Conservation (phyloP, 2,797 vertebrate genomes). For the Todus mexicanus region DNA sequence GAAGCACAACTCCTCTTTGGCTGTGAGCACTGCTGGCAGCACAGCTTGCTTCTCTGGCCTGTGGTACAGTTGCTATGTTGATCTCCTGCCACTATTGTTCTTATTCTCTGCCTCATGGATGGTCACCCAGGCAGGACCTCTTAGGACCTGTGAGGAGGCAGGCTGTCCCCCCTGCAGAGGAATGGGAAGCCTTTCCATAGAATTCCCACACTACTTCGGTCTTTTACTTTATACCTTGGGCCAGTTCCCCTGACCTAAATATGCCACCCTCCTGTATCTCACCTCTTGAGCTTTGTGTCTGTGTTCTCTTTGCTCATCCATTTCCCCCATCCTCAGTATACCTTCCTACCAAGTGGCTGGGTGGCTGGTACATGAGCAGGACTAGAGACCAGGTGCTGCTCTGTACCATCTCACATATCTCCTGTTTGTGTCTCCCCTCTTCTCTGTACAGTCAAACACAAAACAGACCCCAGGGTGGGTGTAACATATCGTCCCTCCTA, state of each 20-base stretch:
- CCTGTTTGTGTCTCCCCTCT: background rate
- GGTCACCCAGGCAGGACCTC: slow-evolving; percentile 6
- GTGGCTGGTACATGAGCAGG: background rate
- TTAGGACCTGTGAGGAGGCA: background rate
- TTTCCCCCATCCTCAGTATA: background rate
- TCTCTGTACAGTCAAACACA: background rate
- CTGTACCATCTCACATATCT: background rate
- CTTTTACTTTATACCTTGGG: background rate
- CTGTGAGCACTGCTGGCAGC: background rate
- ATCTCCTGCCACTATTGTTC: slow-evolving; percentile 54
- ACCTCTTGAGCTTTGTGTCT: background rate
- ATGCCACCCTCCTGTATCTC: background rate
- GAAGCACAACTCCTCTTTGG: background rate
- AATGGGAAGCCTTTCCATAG: background rate
- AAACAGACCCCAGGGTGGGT: background rate
- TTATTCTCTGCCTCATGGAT: background rate
- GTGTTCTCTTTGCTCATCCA: background rate
- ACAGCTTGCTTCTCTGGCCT: background rate
- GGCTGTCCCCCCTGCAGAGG: background rate
- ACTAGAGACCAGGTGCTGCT: background rate
- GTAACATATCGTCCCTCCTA: background rate
- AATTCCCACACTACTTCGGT: background rate
- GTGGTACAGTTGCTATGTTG: background rate
- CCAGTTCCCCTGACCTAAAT: background rate
- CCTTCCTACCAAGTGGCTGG: background rate